These are phyloP conservation scores for Drosophila sproati DNA, from an alignment of 1,140 invertebrate genomes.

Conservation along the genomic window DNA sequence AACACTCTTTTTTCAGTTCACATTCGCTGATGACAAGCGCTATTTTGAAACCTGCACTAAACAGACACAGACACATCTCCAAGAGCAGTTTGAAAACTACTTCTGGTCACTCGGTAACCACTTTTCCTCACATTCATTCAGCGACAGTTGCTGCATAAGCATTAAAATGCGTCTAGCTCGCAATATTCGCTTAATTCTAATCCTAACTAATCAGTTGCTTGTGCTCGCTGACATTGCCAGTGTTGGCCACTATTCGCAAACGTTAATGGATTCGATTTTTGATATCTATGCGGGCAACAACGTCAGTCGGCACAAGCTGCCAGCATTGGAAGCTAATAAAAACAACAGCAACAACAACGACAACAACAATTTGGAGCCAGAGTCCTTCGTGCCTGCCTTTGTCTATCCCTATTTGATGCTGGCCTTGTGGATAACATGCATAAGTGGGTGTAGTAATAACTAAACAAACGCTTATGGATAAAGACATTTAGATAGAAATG, in stretches of 20 bases:
- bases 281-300: constrained; percentile 28
- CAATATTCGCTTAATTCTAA: background rate
- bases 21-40: too few relatives aligned
- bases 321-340: background rate
- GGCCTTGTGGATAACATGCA: constrained; percentile 48
- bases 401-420: constrained; percentile 47
- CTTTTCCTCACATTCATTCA: constrained; percentile 1
- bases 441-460: constrained; percentile 30
- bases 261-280: constrained; percentile 27
- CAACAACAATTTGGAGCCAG: background rate
- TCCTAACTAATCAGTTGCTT: background rate
- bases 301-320: background rate
- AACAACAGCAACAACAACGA: background rate
- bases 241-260: constrained; percentile 6
- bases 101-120: background rate
- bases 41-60: background rate
- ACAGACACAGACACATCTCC: background rate
- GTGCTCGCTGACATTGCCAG: background rate
- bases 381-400: constrained; percentile 9
- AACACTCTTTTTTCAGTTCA: background rate
- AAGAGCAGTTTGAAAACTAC: background rate
- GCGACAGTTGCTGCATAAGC: constrained; percentile 2
- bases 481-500: too few relatives aligned
- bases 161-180: background rate
- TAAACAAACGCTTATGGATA: too few relatives aligned